These are phyloP conservation scores for Hippopotamyrus pictus DNA, from an alignment of 2,797 vertebrate genomes.

Conservation along the genomic window DNA sequence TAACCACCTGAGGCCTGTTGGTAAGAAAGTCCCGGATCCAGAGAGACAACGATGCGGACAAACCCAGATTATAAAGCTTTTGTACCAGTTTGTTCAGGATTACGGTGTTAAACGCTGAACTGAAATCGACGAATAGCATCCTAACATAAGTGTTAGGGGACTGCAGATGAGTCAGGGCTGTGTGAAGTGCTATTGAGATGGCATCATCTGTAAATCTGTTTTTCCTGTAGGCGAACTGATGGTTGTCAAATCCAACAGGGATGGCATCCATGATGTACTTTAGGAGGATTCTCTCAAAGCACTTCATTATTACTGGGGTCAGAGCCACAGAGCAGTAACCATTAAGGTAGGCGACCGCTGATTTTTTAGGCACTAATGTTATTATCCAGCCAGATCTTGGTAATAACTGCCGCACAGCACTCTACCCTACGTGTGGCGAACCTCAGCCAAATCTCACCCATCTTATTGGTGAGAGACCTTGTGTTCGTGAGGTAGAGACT, in stretches of 20 bases:
- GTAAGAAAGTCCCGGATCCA: too few species aligned
- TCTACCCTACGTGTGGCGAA: not conserved
- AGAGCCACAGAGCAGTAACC: not conserved
- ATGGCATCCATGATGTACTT: not conserved
- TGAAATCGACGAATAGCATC: too few species aligned
- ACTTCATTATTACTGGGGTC: not conserved
- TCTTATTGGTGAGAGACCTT: not conserved
- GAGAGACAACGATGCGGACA: too few species aligned
- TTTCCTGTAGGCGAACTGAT: not conserved
- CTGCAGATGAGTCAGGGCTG: not conserved
- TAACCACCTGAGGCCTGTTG: too few species aligned
- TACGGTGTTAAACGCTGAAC: too few species aligned
- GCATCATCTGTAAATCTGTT: not conserved
- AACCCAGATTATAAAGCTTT: too few species aligned
- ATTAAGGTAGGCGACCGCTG: not conserved
- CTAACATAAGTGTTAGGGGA: too few species aligned
- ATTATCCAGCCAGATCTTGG: not conserved
- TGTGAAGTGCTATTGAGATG: not conserved
- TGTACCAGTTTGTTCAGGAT: too few species aligned
- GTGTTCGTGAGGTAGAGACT: not conserved
- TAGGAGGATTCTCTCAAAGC: not conserved
- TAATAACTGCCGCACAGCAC: not conserved
- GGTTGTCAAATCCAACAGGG: not conserved
- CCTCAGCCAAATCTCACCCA: not conserved
- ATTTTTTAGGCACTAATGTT: not conserved